Percentiles rank a stretch among this genome's conserved stretches.
phyloP scores from a whole-genome alignment of 2,113 vertebrate species.

The Siniperca chuatsi region DNA sequence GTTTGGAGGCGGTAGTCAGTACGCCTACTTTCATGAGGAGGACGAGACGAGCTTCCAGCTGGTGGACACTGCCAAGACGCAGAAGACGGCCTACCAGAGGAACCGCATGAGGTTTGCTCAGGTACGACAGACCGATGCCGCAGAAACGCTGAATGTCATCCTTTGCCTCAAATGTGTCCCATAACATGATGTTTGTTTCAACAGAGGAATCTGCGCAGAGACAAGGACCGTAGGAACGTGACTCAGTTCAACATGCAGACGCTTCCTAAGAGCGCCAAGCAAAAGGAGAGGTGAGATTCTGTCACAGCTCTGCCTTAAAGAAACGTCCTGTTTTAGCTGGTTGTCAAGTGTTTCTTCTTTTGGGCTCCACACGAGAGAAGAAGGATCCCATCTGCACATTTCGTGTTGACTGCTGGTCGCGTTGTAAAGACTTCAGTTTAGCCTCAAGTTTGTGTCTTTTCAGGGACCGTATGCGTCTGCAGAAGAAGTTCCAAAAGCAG shows the following conservation, averaged over 20 bases:
- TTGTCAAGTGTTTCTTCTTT: background rate
- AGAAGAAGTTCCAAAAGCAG: slow-evolving; percentile 99
- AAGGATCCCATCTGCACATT: background rate
- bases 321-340: background rate
- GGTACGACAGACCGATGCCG: slow-evolving; percentile 76
- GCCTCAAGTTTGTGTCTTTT: slow-evolving; percentile 1
- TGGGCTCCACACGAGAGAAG: background rate
- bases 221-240: slow-evolving; percentile 97
- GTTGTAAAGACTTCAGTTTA: background rate
- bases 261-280: slow-evolving; percentile 97
- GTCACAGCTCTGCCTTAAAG: too few relatives aligned
- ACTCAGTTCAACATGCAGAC: slow-evolving; percentile 98
- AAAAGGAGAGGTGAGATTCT: slow-evolving; percentile 93
- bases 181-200: background rate
- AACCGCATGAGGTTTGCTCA: slow-evolving; percentile 98
- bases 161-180: background rate
- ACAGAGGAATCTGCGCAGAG: slow-evolving; percentile 96
- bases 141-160: background rate
- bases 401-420: background rate
- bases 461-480: slow-evolving; percentile 95
- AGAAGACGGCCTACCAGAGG: slow-evolving; percentile 98
- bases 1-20: slow-evolving; percentile 97
- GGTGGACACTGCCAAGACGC: slow-evolving; percentile 96
- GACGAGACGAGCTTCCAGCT: slow-evolving; percentile 98
- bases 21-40: slow-evolving; percentile 98